Evolutionary conservation across 2,888 invertebrate species (phyloP).

Genomic region (Drosophila longiperda): DNA sequence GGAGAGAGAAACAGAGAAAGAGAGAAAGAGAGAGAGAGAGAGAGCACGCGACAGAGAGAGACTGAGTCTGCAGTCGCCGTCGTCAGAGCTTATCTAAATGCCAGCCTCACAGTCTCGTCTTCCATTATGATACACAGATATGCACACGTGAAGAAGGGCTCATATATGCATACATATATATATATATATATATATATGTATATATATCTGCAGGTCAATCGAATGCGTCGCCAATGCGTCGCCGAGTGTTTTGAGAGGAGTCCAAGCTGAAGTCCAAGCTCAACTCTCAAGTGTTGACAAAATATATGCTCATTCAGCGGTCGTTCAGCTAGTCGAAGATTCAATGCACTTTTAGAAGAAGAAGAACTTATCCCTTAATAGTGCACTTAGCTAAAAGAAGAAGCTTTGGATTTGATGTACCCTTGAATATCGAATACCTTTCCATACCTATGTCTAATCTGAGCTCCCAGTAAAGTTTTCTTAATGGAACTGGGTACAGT

Average conservation of each 20-base stretch:
- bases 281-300: slow-evolving; percentile 26
- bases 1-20: slow-evolving; percentile 2
- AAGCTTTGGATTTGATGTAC: background rate
- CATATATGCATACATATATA: background rate
- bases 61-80: slow-evolving; percentile 23
- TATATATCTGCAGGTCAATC: slow-evolving; percentile 75
- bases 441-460: background rate
- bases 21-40: background rate
- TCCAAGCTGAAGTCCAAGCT: slow-evolving; percentile 18
- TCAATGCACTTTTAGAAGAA: slow-evolving; percentile 22
- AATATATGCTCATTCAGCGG: background rate
- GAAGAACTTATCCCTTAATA: too few species aligned
- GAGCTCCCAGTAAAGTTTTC: background rate
- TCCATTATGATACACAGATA: slow-evolving; percentile 85
- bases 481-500: background rate
- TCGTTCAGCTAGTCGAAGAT: slow-evolving; percentile 15
- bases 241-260: slow-evolving; percentile 37
- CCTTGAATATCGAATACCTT: too few species aligned
- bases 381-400: background rate
- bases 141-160: slow-evolving; percentile 50
- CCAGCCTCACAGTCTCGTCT: slow-evolving; percentile 86
- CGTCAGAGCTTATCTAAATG: slow-evolving; percentile 83
- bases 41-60: slow-evolving; percentile 2
- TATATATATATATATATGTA: background rate
- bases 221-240: slow-evolving; percentile 82